A percentile compares a stretch with the other conserved stretches of the same genome.
Evolutionary conservation across 2,888 invertebrate genomes (phyloP).

Genomic region (Glyphotaelius pellucidus): DNA sequence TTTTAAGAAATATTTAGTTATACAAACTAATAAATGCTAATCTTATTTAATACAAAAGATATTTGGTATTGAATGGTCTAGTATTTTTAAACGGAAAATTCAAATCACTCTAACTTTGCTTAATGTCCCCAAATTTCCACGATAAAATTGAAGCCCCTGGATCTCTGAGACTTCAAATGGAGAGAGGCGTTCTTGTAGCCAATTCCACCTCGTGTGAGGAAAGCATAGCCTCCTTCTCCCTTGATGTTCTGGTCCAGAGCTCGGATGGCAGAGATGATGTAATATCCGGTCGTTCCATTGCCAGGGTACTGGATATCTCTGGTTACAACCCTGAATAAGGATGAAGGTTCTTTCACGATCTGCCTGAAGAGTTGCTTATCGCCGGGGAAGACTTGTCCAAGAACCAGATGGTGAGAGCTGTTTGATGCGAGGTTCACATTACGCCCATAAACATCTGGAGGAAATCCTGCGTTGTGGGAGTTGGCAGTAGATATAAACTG

Average conservation of each 20-base stretch:
- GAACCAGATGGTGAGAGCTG: constrained; percentile 57
- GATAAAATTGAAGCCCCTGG: constrained; percentile 69
- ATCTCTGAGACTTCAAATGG: constrained; percentile 69
- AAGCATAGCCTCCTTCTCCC: constrained; percentile 69
- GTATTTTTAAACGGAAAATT: neutral
- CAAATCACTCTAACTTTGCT: neutral
- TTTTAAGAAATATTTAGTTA: neutral
- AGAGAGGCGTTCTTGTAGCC: constrained; percentile 68
- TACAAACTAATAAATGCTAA: neutral
- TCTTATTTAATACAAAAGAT: neutral
- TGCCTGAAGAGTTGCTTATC: constrained; percentile 55
- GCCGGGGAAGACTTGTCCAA: constrained; percentile 46
- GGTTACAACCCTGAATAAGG: constrained; percentile 66
- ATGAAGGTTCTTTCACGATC: constrained; percentile 57
- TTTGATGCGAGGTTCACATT: constrained; percentile 58
- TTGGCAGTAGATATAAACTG: constrained; percentile 4
- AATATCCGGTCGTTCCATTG: constrained; percentile 54
- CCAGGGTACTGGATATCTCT: constrained; percentile 65
- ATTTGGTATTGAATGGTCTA: neutral
- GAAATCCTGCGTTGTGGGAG: neutral
- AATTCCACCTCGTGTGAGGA: constrained; percentile 69
- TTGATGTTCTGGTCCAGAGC: constrained; percentile 69
- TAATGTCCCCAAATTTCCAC: constrained; percentile 68
- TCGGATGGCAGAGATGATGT: constrained; percentile 68
- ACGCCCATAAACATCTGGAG: constrained; percentile 10